A percentile compares a stretch with the other conserved stretches of the same genome.
Conservation (phyloP, 2,113 vertebrate genomes). For the Urocitellus parryii region DNA sequence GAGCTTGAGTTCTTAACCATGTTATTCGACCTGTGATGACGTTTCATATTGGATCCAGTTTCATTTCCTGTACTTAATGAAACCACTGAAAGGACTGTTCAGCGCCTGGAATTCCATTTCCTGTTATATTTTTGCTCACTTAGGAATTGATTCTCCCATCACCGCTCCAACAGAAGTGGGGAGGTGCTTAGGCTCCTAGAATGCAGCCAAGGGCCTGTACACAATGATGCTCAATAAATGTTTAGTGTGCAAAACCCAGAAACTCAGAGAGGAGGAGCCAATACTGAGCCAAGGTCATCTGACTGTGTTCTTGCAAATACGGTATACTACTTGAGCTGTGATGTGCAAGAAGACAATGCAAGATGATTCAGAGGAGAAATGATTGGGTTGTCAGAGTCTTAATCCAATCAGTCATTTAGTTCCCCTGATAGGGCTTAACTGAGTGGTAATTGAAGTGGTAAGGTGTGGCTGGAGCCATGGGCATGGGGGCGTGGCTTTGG, state of each 20-base stretch:
- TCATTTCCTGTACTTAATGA: conserved; percentile 52
- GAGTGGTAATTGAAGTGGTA: no score
- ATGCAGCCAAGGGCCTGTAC: neutral
- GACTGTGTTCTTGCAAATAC: neutral
- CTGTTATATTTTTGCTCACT: neutral
- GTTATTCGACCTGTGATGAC: neutral
- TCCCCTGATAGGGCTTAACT: no score
- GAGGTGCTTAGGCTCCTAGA: neutral
- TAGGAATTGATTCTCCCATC: neutral
- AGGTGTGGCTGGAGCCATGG: no score
- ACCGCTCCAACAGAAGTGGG: neutral
- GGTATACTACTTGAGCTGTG: neutral
- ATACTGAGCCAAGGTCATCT: neutral
- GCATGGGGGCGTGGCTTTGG: no score
- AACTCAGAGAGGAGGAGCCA: neutral
- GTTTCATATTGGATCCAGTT: neutral
- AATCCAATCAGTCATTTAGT: no score
- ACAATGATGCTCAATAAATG: neutral
- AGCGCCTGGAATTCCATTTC: conserved; percentile 9
- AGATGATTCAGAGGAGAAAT: no score
- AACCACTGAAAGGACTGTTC: neutral
- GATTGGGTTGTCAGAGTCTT: no score
- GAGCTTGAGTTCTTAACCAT: neutral
- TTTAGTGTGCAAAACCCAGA: neutral
- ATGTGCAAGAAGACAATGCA: neutral